A percentile compares a stretch with the other conserved stretches of the same genome.
Evolutionary conservation across 2,888 invertebrate genomes (phyloP).

Genomic region (Polia nebulosa): DNA sequence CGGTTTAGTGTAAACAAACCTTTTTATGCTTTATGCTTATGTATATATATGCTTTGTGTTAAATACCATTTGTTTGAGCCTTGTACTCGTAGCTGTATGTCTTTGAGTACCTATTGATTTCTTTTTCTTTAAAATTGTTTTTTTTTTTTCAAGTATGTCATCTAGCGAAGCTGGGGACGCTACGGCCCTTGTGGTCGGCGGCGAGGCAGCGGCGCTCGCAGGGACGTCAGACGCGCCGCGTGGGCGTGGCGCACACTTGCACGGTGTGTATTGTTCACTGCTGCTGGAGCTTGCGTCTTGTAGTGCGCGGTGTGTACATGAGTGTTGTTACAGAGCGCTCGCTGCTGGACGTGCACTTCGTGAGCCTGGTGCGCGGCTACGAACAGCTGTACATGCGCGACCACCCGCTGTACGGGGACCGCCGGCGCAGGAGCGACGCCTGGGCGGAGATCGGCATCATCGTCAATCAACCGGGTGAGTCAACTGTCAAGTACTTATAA

Average conservation of each 20-base stretch:
- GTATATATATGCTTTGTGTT: neutral
- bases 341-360: constrained; percentile 16
- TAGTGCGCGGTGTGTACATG: too few relatives aligned
- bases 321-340: neutral
- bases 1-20: neutral
- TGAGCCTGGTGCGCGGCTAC: constrained; percentile 31
- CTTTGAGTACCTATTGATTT: neutral
- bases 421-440: neutral
- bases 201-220: neutral
- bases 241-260: too few relatives aligned
- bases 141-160: constrained; percentile 13
- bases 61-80: neutral
- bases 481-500: too few relatives aligned
- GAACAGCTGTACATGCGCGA: constrained; percentile 24
- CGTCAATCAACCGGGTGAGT: constrained; percentile 18
- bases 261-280: constrained; percentile 5
- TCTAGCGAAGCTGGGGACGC: neutral
- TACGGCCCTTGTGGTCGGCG: too few relatives aligned
- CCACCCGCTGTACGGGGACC: neutral
- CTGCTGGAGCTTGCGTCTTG: neutral
- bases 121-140: neutral
- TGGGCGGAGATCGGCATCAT: constrained; percentile 22
- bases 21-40: neutral
- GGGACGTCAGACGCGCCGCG: neutral
- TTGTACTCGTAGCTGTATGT: neutral